These are phyloP conservation scores for Ophioderma brevispina DNA, from an alignment of 35 echinoderm and acorn worm genomes.

Conservation along the genomic window DNA sequence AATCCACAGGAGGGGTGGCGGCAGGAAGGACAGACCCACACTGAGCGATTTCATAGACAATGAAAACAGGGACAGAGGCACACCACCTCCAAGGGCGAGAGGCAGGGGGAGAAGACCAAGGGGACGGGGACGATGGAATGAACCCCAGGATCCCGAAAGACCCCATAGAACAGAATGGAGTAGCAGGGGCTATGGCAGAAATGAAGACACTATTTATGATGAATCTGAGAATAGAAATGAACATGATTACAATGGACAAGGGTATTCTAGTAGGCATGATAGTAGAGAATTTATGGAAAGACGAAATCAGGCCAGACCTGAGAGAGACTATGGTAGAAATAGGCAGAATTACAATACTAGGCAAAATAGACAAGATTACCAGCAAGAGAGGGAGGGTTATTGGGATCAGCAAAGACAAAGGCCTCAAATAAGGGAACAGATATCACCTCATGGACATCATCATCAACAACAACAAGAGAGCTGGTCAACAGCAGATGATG, in stretches of 20 bases:
- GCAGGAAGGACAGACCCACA: neutral
- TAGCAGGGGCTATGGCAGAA: neutral
- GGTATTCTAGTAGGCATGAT: neutral
- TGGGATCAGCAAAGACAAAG: neutral
- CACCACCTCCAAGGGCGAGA: neutral
- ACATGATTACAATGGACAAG: neutral
- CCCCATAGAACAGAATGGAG: slow-evolving; percentile 2
- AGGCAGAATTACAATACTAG: neutral
- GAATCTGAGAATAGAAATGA: neutral
- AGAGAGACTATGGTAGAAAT: neutral
- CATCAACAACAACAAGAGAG: neutral
- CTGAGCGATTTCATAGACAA: neutral
- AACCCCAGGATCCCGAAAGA: neutral
- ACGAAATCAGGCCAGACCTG: neutral
- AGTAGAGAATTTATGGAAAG: neutral
- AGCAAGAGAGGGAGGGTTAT: neutral
- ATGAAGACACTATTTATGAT: neutral
- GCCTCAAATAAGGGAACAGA: neutral
- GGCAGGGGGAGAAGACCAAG: neutral
- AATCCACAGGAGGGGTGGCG: neutral
- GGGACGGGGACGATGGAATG: neutral
- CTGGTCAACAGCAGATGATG: slow-evolving; percentile 24
- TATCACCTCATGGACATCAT: neutral
- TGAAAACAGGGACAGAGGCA: neutral
- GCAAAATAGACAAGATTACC: neutral